Evolutionary conservation across 2,113 vertebrate genomes (phyloP).

Genomic region (Poeciliopsis retropinna): DNA sequence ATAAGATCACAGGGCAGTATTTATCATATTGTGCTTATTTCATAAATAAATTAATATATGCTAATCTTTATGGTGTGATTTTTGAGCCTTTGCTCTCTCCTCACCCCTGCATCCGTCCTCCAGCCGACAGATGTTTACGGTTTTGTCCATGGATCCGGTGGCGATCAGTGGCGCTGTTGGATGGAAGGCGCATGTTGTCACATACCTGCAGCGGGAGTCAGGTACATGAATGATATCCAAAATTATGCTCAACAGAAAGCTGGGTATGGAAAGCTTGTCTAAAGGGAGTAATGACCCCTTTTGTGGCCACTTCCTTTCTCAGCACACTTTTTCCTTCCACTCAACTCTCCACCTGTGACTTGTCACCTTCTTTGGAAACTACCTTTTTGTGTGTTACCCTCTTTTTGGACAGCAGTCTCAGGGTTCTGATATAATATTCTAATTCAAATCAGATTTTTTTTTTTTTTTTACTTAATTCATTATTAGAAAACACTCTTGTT

Average conservation of each 20-base stretch:
- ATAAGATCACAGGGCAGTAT: conserved; percentile 1
- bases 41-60: not conserved
- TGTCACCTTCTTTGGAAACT: not conserved
- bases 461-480: too few species aligned
- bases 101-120: conserved; percentile 80
- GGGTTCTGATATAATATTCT: too few species aligned
- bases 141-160: conserved; percentile 98
- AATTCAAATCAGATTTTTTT: too few species aligned
- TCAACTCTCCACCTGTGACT: not conserved
- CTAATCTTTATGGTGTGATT: not conserved
- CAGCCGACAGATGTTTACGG: conserved; percentile 91
- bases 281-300: not conserved
- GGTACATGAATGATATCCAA: not conserved
- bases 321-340: not conserved
- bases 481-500: not conserved
- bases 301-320: too few species aligned
- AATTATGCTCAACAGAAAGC: not conserved
- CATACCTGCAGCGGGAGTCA: conserved; percentile 83
- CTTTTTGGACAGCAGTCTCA: too few species aligned
- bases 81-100: conserved; percentile 3
- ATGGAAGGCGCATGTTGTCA: conserved; percentile 92
- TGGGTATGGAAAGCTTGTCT: not conserved
- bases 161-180: conserved; percentile 85
- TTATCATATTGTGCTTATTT: not conserved
- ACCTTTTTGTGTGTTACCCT: too few species aligned